Evolutionary conservation across 2,797 vertebrate genomes (phyloP), one percentile per base, ranked within the genome.

Genomic region (Dendrocincla fuliginosa): DNA sequence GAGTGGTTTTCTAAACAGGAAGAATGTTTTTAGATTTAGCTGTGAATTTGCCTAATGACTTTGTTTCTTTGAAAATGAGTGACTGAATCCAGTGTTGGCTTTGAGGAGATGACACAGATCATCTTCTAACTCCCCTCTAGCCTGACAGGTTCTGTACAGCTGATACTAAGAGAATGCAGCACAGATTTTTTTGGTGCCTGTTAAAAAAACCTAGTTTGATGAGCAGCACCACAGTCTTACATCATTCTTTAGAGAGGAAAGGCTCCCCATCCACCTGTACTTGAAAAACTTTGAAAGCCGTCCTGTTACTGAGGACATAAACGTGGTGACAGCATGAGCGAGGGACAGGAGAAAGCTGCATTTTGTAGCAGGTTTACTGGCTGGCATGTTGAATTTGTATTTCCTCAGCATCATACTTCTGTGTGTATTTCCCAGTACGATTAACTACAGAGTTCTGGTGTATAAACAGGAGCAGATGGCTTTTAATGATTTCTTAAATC

Each of bases 401-500:
- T 55, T 32, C 15, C 17, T 79, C 14, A 10, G 30, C 53, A 9
- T 77, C 5, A 0, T 64, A 68, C 39, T 74, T 80, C 2, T 16
- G 15, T 47, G 30, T 83, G 49, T 76, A 16, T 89, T 96, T 89
- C 87, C 52, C 78, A 35, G 23, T 71, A 39, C 32, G 9, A 61
- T 87, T 73, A 69, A 61, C 67, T 80, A 64, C 60, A 49, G 56
- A 5, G 39, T 76, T 92, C 39, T 87, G 46, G n/a, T 75, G 15
- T 53, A 57, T 42, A 68, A 89, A 84, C 24, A 90, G 65, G 57
- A 94, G 53, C 74, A 94, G 86, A 78, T 92, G 92, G 46, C 84
- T 95, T 75, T 52, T 67, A 80, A 78, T 52, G 70, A 84, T 79
- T 92, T 67, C 85, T 68, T 85, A 61, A 87, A 89, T 47, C 19